A percentile compares a stretch with the other conserved stretches of the same genome.
Conservation (phyloP, 1,140 invertebrate species). For the Drosophila serrata region DNA sequence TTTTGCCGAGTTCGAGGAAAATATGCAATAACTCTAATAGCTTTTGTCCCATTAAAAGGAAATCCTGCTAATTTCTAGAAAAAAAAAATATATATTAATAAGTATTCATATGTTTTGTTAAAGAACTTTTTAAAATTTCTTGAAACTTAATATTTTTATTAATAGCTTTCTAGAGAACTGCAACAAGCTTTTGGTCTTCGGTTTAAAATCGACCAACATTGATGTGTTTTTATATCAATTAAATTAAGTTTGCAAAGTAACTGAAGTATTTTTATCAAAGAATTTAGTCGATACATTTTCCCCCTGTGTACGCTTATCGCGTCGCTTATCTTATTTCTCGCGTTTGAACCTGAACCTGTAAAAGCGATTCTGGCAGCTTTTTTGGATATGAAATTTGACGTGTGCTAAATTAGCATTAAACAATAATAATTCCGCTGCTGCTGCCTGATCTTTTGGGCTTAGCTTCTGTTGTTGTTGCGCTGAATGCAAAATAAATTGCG, state of each 20-base stretch:
- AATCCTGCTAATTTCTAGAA: no score
- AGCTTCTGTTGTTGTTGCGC: conserved; percentile 42
- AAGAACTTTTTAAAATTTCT: no score
- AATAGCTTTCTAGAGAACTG: no score
- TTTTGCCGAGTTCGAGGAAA: conserved; percentile 1
- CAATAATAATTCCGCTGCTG: conserved; percentile 57
- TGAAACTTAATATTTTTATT: no score
- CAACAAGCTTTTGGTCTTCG: no score
- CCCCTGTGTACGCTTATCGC: conserved; percentile 27
- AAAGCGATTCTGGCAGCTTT: conserved; percentile 35
- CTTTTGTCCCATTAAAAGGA: conserved; percentile 5
- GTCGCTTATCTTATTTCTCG: conserved; percentile 13
- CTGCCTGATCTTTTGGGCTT: conserved; percentile 21
- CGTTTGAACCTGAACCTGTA: conserved; percentile 56
- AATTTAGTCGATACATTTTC: background rate
- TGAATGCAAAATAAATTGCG: conserved; percentile 84
- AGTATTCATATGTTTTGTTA: no score
- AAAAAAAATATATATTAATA: no score
- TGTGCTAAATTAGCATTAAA: conserved; percentile 66
- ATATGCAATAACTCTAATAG: background rate
- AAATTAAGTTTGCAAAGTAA: background rate
- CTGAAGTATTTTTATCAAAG: background rate
- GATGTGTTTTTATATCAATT: no score
- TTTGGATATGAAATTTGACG: conserved; percentile 37
- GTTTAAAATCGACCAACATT: no score